These are phyloP conservation scores for Styela plicata DNA, from an alignment of 23 tunicate genomes.

Conservation along the genomic window DNA sequence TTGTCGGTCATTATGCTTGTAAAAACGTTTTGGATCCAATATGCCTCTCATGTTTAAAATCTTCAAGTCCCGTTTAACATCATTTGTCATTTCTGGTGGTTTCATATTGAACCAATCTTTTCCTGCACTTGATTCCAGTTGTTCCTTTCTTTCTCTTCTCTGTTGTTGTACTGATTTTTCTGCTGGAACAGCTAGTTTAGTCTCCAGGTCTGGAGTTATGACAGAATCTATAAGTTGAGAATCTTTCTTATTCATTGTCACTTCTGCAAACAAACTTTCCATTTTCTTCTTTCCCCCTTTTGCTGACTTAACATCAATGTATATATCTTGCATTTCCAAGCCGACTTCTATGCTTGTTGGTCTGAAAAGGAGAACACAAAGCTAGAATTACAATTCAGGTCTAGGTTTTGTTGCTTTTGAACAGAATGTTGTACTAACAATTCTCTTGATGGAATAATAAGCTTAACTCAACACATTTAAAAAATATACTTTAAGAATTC, in stretches of 20 bases:
- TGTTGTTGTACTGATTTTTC: slow-evolving; percentile 1
- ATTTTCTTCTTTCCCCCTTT: slow-evolving; percentile 27
- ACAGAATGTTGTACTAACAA: no score
- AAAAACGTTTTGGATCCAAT: slow-evolving; percentile 74
- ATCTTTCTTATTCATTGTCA: not conserved
- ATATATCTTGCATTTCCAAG: slow-evolving; percentile 31
- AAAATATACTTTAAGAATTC: no score
- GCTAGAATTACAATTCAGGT: no score
- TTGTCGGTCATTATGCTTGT: slow-evolving; percentile 72
- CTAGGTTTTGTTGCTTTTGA: no score
- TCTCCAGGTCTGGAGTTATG: slow-evolving; percentile 62
- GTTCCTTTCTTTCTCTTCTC: slow-evolving; percentile 27
- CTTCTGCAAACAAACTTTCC: not conserved
- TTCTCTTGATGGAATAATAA: no score
- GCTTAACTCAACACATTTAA: no score
- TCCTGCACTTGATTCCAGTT: slow-evolving; percentile 46
- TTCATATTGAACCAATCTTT: slow-evolving; percentile 72
- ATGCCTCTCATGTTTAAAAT: slow-evolving; percentile 73
- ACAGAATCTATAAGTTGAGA: slow-evolving; percentile 44
- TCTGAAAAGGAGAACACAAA: no score
- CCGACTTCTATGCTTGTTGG: slow-evolving; percentile 43
- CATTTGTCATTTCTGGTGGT: slow-evolving; percentile 69
- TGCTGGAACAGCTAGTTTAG: slow-evolving; percentile 38
- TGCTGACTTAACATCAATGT: slow-evolving; percentile 22
- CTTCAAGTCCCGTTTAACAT: slow-evolving; percentile 54